phyloP scores from a whole-genome alignment of 2,888 invertebrate species.

The Argyresthia goedartella region DNA sequence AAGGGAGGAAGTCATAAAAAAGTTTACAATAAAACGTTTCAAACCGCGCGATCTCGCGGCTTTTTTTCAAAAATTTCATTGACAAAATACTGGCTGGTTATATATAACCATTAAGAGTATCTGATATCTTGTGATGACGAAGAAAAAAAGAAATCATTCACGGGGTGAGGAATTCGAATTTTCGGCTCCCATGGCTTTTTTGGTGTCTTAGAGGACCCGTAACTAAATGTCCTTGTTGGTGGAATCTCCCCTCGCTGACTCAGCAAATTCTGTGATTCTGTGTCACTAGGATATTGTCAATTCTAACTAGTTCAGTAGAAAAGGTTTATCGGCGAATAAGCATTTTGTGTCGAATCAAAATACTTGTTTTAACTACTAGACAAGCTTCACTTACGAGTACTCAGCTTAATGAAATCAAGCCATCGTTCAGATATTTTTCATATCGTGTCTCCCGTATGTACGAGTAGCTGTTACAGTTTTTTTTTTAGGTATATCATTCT shows the following conservation, averaged over 20 bases:
- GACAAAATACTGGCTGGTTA: conserved; percentile 1
- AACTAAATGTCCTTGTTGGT: conserved; percentile 48
- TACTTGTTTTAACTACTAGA: no score
- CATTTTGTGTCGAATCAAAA: no score
- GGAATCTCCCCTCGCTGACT: conserved; percentile 30
- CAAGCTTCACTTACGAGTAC: no score
- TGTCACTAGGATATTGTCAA: no score
- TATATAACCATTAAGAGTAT: conserved; percentile 20
- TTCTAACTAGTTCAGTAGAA: no score
- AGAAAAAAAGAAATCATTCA: conserved; percentile 33
- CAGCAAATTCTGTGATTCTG: no score
- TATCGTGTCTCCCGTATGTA: no score
- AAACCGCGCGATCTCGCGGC: background rate
- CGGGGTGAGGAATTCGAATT: conserved; percentile 35
- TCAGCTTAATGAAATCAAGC: no score
- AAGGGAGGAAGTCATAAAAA: conserved; percentile 59
- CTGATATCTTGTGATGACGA: conserved; percentile 17
- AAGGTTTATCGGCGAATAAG: no score
- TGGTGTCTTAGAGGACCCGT: conserved; percentile 25
- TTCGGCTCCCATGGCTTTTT: conserved; percentile 53
- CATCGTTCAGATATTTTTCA: no score
- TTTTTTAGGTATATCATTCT: no score
- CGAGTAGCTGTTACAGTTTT: no score
- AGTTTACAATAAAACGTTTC: conserved; percentile 12
- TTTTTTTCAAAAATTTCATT: conserved; percentile 4